Conservation (phyloP, 2,888 invertebrate species). For the Oxystoma pomonae region DNA sequence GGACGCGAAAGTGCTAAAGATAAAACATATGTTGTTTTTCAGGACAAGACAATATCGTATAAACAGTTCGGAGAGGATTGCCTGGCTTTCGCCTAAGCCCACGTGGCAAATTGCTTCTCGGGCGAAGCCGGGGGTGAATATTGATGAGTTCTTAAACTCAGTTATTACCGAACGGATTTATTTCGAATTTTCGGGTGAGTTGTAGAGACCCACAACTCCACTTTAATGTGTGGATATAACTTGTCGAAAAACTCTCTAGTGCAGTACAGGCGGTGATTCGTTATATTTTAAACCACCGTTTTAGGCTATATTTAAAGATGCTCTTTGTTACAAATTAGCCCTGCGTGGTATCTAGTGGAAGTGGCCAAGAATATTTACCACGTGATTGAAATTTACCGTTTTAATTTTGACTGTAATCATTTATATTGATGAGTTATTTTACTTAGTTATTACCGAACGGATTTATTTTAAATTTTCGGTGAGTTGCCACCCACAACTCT, state of each 20-base stretch:
- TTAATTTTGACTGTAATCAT: too few species aligned
- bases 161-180: background rate
- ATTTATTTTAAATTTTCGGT: background rate
- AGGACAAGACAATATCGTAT: background rate
- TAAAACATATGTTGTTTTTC: background rate
- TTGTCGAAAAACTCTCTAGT: background rate
- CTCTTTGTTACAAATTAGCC: too few species aligned
- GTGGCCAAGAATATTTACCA: too few species aligned
- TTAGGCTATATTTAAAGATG: too few species aligned
- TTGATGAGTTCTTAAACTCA: background rate
- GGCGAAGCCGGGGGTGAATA: background rate
- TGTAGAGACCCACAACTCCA: background rate
- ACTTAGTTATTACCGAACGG: background rate
- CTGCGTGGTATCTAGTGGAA: too few species aligned
- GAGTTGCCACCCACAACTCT: background rate
- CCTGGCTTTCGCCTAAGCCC: background rate
- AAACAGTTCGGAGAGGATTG: background rate
- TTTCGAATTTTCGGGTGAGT: background rate
- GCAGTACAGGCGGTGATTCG: too few species aligned
- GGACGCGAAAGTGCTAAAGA: background rate
- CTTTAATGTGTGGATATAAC: background rate
- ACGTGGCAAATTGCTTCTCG: background rate
- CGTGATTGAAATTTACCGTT: too few species aligned
- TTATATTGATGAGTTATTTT: background rate
- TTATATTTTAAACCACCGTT: too few species aligned